Conservation (phyloP, 2,113 vertebrate species). For the Poeciliopsis retropinna region DNA sequence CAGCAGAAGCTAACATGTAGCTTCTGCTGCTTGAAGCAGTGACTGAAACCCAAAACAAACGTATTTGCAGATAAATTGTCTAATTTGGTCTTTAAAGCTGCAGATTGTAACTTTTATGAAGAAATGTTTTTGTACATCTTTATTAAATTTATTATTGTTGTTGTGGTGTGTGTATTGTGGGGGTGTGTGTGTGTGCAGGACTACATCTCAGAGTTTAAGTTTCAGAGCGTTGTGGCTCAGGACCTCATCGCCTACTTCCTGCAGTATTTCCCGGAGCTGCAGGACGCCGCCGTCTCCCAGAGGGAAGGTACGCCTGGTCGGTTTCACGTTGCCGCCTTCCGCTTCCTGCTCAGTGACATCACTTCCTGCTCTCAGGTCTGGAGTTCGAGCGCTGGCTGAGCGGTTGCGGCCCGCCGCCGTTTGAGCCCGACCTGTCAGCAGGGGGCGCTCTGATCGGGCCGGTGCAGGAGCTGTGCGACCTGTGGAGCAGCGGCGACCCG, state of each 20-base stretch:
- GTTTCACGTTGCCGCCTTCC: neutral
- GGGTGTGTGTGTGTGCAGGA: constrained; percentile 76
- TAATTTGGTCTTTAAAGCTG: too few relatives aligned
- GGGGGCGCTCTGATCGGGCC: constrained; percentile 87
- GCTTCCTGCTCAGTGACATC: constrained; percentile 13
- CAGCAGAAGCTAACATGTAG: too few relatives aligned
- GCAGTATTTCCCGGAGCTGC: constrained; percentile 90
- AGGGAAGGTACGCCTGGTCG: constrained; percentile 82
- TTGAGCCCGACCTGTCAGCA: constrained; percentile 92
- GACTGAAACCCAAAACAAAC: too few relatives aligned
- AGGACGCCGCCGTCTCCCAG: constrained; percentile 85
- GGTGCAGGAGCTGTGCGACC: constrained; percentile 87
- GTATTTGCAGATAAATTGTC: too few relatives aligned
- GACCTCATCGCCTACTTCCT: constrained; percentile 94
- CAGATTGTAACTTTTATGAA: too few relatives aligned
- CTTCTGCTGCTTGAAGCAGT: too few relatives aligned
- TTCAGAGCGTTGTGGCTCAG: constrained; percentile 91
- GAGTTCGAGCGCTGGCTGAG: constrained; percentile 96
- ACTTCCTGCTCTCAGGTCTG: constrained; percentile 81
- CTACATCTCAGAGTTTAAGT: constrained; percentile 93
- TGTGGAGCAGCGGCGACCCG: constrained; percentile 85
- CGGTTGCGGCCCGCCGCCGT: constrained; percentile 89
- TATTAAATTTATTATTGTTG: too few relatives aligned
- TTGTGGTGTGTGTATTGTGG: neutral
- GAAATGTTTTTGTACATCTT: too few relatives aligned